Conservation (phyloP, 2,888 invertebrate species). For the Schizaphis graminum region DNA sequence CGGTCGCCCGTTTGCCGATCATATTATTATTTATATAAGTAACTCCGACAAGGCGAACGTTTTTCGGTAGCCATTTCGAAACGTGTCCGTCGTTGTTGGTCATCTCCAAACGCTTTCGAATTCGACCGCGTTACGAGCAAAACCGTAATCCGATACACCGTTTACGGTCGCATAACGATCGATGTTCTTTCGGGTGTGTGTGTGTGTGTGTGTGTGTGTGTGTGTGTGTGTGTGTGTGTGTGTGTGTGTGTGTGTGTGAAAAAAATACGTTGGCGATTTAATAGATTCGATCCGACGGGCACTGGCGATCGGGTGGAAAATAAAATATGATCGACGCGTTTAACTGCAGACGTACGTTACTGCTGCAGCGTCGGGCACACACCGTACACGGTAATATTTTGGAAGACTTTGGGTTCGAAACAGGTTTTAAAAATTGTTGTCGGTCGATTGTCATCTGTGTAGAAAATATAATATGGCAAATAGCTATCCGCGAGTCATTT, state of each 20-base stretch:
- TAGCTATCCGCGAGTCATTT: background rate
- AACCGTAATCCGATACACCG: background rate
- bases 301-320: constrained; percentile 23
- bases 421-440: background rate
- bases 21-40: background rate
- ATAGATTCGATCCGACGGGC: constrained; percentile 33
- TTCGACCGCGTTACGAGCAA: background rate
- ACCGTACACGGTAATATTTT: background rate
- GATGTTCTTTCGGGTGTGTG: background rate
- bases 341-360: background rate
- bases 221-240: too few species aligned
- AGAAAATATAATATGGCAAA: background rate
- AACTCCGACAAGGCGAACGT: background rate
- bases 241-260: too few species aligned
- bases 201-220: too few species aligned
- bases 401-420: background rate
- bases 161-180: background rate
- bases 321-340: background rate
- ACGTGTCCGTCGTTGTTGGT: background rate
- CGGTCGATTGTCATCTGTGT: background rate
- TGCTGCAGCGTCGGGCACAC: background rate
- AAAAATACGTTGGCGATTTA: constrained; percentile 5
- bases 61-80: constrained; percentile 7
- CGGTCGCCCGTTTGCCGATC: background rate
- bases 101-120: background rate